Percentiles rank a stretch among this genome's conserved stretches.
Evolutionary conservation across 1,140 invertebrate genomes (phyloP).

Genomic region (Sitobion miscanthi): DNA sequence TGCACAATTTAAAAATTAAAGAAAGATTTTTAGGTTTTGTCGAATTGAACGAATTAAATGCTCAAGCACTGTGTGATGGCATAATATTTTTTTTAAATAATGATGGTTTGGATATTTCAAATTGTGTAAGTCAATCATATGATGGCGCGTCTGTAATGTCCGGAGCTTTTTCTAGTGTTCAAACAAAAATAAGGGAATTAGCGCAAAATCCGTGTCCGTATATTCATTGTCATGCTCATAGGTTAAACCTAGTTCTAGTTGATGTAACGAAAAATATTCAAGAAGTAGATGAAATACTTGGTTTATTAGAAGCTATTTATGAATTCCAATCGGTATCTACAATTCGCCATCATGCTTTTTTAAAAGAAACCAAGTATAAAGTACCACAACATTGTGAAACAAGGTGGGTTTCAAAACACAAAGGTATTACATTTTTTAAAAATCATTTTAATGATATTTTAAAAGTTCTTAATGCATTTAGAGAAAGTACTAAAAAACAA

Average conservation of each 20-base stretch:
- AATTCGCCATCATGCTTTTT: background rate
- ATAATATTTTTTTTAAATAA: constrained; percentile 16
- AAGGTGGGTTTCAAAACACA: constrained; percentile 11
- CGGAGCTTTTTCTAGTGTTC: too few relatives aligned
- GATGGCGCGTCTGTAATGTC: background rate
- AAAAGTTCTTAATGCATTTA: too few relatives aligned
- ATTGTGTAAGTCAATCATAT: background rate
- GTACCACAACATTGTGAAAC: background rate
- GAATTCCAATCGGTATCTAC: constrained; percentile 14
- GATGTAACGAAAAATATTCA: too few relatives aligned
- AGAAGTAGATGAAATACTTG: too few relatives aligned
- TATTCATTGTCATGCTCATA: too few relatives aligned
- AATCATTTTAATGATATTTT: background rate
- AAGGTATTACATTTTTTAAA: background rate
- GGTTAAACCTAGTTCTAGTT: too few relatives aligned
- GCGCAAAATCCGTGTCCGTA: too few relatives aligned
- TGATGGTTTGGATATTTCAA: background rate
- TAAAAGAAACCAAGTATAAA: background rate
- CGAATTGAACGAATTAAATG: background rate
- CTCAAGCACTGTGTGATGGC: background rate
- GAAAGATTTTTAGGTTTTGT: background rate
- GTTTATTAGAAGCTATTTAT: too few relatives aligned
- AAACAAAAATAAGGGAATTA: too few relatives aligned
- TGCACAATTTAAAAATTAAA: background rate
- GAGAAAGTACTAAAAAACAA: background rate